Evolutionary conservation across 2,888 invertebrate genomes (phyloP), one percentile per base, ranked within the genome.

Genomic region (Drosophila fulvimacula): DNA sequence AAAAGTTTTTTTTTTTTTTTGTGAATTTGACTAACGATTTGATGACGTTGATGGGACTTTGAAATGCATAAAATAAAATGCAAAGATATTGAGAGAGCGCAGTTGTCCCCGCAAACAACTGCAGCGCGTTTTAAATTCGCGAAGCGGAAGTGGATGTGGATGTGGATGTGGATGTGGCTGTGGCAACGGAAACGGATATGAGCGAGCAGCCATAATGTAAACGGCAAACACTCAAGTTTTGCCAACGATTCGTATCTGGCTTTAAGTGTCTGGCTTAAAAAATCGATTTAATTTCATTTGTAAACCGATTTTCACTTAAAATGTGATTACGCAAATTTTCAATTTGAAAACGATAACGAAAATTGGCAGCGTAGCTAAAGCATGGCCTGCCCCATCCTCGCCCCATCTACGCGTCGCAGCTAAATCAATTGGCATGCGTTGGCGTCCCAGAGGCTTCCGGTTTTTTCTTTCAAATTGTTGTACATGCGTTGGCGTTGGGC

Each of bases 291-390:
- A 85, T 81, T 85, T 77, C 68, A 88, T 83, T 85, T 81, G 77
- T 69, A 73, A 86, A 83, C 69, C 88, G 91, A 90, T 82, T 90
- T 90, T 90, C 88, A 88, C 91, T 90, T 81, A 83, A 89, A 90
- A 90, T 90, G 76, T 85, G 89, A 90, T 90, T 90, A 90, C 91
- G 90, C 88, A 90, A 90, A 90, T 90, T 88, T 85, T 86, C 85
- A 88, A 85, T 89, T 85, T 86, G 79, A 86, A 87, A 88, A 83
- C 76, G 85, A 88, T 85, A 85, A 88, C 87, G 79, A 69, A 82
- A 85, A 83, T 83, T 88, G 72, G 73, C 77, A 71, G 59, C 76
- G 34, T 19, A 41, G 51, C 51, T n/a, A 39, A 59, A 24, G 21
- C 34, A 32, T 17, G 11, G 49, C 48, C 30, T 2, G 5, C 15